These are phyloP conservation scores for Tanaodytes sp. DNA, from an alignment of 2,888 invertebrate species.

Conservation along the genomic window DNA sequence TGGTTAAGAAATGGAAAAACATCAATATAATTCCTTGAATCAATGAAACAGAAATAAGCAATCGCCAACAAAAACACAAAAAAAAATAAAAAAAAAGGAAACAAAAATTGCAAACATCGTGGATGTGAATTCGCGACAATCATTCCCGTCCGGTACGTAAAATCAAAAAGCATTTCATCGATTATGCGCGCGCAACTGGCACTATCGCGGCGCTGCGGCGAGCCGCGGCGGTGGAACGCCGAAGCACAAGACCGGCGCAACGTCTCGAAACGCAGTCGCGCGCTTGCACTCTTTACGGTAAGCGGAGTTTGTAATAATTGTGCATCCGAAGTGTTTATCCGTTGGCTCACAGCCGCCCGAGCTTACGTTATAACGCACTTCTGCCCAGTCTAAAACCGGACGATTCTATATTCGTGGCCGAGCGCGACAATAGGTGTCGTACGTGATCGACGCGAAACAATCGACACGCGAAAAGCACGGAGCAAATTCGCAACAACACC, in stretches of 20 bases:
- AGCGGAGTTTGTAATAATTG: conserved; percentile 59
- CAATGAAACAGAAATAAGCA: too few relatives aligned
- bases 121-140: conserved; percentile 13
- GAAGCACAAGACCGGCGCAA: conserved; percentile 62
- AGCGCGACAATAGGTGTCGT: conserved; percentile 39
- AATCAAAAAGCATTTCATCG: conserved; percentile 52
- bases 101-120: too few relatives aligned
- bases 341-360: conserved; percentile 43
- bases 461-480: conserved; percentile 37
- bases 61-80: too few relatives aligned
- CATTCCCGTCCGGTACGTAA: conserved; percentile 30
- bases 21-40: too few relatives aligned
- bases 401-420: conserved; percentile 15
- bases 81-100: too few relatives aligned
- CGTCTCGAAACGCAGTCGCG: conserved; percentile 64
- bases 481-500: conserved; percentile 20
- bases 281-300: conserved; percentile 66
- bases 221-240: conserved; percentile 51
- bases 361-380: conserved; percentile 22
- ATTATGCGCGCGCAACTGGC: conserved; percentile 54
- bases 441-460: conserved; percentile 16
- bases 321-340: conserved; percentile 50
- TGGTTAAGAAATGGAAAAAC: too few relatives aligned
- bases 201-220: conserved; percentile 57
- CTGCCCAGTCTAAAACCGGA: conserved; percentile 24